phyloP scores from a whole-genome alignment of 1,140 invertebrate species.

The Glomeris maerens region DNA sequence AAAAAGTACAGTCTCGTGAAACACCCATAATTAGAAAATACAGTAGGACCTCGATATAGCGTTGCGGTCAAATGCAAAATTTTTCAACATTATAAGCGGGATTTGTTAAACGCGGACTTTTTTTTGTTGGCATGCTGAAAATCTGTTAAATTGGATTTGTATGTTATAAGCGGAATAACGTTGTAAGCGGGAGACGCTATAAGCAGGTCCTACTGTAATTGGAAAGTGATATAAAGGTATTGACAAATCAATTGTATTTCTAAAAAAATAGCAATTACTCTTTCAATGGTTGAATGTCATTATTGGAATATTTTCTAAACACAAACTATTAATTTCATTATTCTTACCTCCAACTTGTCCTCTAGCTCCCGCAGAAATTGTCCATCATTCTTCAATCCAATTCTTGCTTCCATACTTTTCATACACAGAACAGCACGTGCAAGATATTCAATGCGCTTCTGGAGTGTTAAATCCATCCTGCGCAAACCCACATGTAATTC shows the following conservation, averaged over 20 bases:
- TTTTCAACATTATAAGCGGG: no score
- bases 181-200: not conserved
- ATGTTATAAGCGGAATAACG: no score
- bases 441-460: constrained; percentile 70
- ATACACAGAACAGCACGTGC: constrained; percentile 89
- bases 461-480: constrained; percentile 32
- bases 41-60: no score
- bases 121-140: no score
- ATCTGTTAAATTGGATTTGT: no score
- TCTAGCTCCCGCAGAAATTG: constrained; percentile 82
- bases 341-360: constrained; percentile 64
- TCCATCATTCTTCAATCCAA: constrained; percentile 39
- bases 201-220: not conserved
- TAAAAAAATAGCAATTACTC: not conserved
- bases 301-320: no score
- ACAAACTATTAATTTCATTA: constrained; percentile 17
- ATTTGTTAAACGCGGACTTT: no score
- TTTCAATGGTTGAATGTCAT: not conserved
- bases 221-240: constrained; percentile 3
- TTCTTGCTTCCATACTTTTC: constrained; percentile 66
- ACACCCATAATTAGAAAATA: no score
- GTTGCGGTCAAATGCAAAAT: no score
- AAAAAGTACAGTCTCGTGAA: no score
- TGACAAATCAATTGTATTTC: not conserved
- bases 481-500: constrained; percentile 34